Evolutionary conservation across 2,888 invertebrate genomes (phyloP).

Genomic region (Agapostemon virescens): DNA sequence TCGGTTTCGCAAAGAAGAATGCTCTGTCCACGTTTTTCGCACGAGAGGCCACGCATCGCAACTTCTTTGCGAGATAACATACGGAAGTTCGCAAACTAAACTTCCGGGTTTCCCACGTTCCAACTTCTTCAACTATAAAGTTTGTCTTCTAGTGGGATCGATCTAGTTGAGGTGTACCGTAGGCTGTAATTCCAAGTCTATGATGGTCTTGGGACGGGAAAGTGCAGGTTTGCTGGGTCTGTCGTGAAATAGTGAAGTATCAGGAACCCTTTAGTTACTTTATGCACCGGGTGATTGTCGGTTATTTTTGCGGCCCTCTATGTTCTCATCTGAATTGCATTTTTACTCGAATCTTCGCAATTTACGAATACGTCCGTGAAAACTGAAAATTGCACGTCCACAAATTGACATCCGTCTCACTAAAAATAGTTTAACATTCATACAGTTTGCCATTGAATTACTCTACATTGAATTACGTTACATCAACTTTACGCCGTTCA

Average conservation of each 20-base stretch:
- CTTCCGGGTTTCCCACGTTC: constrained; percentile 8
- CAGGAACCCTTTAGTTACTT: constrained; percentile 1
- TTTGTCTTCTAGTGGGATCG: neutral
- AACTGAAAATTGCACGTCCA: no score
- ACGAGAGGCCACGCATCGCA: neutral
- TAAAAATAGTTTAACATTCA: neutral
- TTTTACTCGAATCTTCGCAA: neutral
- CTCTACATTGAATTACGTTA: neutral
- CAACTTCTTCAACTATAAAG: constrained; percentile 10
- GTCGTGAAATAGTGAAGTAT: constrained; percentile 1
- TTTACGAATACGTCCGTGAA: neutral
- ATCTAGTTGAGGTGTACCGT: constrained; percentile 4
- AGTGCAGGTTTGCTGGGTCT: neutral
- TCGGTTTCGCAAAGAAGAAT: neutral
- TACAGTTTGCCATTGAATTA: neutral
- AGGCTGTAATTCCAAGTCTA: neutral
- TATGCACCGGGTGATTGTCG: neutral
- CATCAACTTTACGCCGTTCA: no score
- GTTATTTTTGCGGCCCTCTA: neutral
- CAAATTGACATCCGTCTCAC: neutral
- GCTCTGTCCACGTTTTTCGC: neutral
- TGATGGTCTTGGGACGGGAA: neutral
- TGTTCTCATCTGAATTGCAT: neutral
- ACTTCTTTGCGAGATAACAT: neutral
- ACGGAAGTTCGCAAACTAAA: neutral